Percentiles rank a stretch among this genome's conserved stretches.
Conservation (phyloP, 2,113 vertebrate genomes). For the Brachyhypopomus occidentalis region DNA sequence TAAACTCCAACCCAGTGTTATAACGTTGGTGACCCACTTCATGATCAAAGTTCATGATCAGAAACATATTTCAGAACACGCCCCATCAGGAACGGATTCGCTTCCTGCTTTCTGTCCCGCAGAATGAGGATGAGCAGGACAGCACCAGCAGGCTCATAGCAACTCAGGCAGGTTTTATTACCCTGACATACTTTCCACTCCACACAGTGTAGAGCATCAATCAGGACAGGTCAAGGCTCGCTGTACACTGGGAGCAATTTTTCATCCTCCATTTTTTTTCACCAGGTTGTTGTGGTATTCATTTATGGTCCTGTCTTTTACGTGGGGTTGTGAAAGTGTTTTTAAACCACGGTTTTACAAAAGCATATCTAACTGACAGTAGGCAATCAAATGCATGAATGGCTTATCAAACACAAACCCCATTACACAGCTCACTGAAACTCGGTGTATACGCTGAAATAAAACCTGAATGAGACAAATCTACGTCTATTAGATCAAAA, state of each 20-base stretch:
- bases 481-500: not conserved
- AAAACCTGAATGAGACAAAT: not conserved
- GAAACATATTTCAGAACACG: slow-evolving; percentile 13
- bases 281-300: not conserved
- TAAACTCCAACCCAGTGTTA: not conserved
- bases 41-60: not conserved
- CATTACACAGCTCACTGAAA: not conserved
- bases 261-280: not conserved
- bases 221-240: slow-evolving; percentile 39
- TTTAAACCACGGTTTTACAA: not conserved
- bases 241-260: not conserved
- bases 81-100: slow-evolving; percentile 42
- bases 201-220: slow-evolving; percentile 45
- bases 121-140: slow-evolving; percentile 48
- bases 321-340: not conserved
- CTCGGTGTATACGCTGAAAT: not conserved
- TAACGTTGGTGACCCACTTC: not conserved
- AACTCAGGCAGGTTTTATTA: slow-evolving; percentile 52
- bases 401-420: not conserved
- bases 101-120: slow-evolving; percentile 42
- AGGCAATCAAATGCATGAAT: not conserved
- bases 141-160: slow-evolving; percentile 49
- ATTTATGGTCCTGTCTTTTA: not conserved
- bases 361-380: no score
- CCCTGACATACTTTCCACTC: slow-evolving; percentile 63